Conservation (phyloP, 2,888 invertebrate genomes). For the Rhimphoctona megacephalus region DNA sequence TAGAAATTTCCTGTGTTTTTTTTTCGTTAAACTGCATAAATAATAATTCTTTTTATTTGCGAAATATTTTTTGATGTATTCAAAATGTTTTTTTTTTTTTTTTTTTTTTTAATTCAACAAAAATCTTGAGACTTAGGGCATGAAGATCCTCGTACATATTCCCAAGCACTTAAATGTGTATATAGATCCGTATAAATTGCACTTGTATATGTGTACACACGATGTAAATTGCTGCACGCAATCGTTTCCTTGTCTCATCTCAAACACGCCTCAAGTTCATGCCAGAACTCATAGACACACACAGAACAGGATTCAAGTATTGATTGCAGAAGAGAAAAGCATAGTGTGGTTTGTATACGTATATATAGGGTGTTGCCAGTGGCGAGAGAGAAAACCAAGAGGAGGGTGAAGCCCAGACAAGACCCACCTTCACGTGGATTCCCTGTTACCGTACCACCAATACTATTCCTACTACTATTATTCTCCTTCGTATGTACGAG, state of each 20-base stretch:
- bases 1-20: too few relatives aligned
- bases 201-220: slow-evolving; percentile 7
- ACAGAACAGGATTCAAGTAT: slow-evolving; percentile 82
- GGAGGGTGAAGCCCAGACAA: slow-evolving; percentile 82
- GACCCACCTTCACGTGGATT: slow-evolving; percentile 78
- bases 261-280: slow-evolving; percentile 75
- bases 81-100: background rate
- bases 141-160: background rate
- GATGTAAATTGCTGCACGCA: slow-evolving; percentile 68
- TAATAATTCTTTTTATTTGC: background rate
- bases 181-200: slow-evolving; percentile 13
- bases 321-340: slow-evolving; percentile 80
- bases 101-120: too few relatives aligned
- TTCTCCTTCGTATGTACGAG: slow-evolving; percentile 35
- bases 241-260: slow-evolving; percentile 74
- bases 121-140: background rate
- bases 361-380: slow-evolving; percentile 56
- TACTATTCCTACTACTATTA: slow-evolving; percentile 24
- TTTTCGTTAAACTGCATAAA: background rate
- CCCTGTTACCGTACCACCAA: slow-evolving; percentile 75
- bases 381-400: slow-evolving; percentile 66
- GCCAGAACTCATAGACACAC: slow-evolving; percentile 67
- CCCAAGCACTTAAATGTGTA: background rate
- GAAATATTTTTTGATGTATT: background rate
- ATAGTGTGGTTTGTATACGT: slow-evolving; percentile 76